A percentile compares a stretch with the other conserved stretches of the same genome.
Conservation (phyloP, 2,797 vertebrate genomes). For the Serranus cabrilla region DNA sequence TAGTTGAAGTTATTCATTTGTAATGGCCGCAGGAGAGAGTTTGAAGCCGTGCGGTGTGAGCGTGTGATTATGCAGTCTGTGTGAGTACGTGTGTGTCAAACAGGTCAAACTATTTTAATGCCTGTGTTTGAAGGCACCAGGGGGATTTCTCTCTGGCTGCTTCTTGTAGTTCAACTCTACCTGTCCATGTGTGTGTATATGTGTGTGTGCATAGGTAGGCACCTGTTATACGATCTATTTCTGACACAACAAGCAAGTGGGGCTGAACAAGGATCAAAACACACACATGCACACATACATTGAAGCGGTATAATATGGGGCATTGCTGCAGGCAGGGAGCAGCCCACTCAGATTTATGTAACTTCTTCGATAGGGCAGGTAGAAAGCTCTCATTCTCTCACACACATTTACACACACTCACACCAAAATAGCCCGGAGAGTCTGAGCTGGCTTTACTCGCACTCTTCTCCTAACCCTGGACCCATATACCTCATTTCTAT, state of each 20-base stretch:
- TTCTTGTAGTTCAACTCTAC: constrained; percentile 41
- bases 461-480: constrained; percentile 62
- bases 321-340: constrained; percentile 69
- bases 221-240: constrained; percentile 72
- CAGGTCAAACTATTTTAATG: constrained; percentile 73
- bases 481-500: constrained; percentile 70
- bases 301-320: constrained; percentile 65
- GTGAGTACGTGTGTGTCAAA: constrained; percentile 45
- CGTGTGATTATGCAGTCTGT: constrained; percentile 43
- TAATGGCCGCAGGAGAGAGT: constrained; percentile 18
- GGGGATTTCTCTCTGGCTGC: constrained; percentile 49
- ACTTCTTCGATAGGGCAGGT: constrained; percentile 75
- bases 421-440: constrained; percentile 68
- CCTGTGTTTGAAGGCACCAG: constrained; percentile 43
- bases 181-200: constrained; percentile 13
- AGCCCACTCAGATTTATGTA: constrained; percentile 83
- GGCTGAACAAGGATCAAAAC: constrained; percentile 51
- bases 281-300: constrained; percentile 46
- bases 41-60: constrained; percentile 37
- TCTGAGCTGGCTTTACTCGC: constrained; percentile 54
- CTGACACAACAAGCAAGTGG: constrained; percentile 65
- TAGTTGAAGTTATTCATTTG: constrained; percentile 20
- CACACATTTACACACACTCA: constrained; percentile 11
- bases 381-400: constrained; percentile 56
- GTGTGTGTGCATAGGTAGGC: constrained; percentile 51